Base-by-base conservation (phyloP, 1,140 invertebrate genomes). In the Leguminivora glycinivorella region DNA sequence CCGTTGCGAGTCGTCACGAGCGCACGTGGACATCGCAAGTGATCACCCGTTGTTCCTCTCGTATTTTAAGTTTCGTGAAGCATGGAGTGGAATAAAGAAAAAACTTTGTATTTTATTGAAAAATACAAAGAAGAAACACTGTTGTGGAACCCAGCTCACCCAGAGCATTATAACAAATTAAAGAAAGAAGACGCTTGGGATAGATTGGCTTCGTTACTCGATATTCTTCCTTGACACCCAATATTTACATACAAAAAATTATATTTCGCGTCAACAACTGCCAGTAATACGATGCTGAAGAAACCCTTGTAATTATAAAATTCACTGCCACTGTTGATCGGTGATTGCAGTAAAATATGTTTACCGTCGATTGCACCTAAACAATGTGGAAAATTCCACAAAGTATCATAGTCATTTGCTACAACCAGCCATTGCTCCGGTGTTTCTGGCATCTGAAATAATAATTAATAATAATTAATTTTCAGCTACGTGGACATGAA, bases 121-220 rank as follows among this genome's bases (percentile, higher is more conserved):
- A n/a, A n/a, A n/a, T 31, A 68, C 68, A 68, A 70, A 72, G 38
- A 75, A 74, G 67, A 70, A 71, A 66, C 56, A 67, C n/a, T 74
- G 31, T 71, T 70, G 67, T 73, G 66, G 52, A n/a, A 73, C 43
- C 74, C 74, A 66, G 68, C 56, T 70, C 74, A 72, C 56, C 56
- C 66, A 72, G 70, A 75, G 52, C 70, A 75, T 69, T 72, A 75
- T 56, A 73, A 73, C 58, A 73, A 73, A 70, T 17, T 70, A n/a
- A 73, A 73, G 68, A 73, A 73, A 73, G 72, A 73, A 73, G 68
- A 73, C 72, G 43, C 58, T 70, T 73, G 72, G 72, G 24, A 58
- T 70, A 73, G 52, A 73, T 73, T 73, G 69, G 72, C 72, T 73
- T 73, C 26, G 26, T 29, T 5, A 29, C 26, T 29, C n/a, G n/a